A percentile compares a stretch with the other conserved stretches of the same genome.
Evolutionary conservation across 2,113 vertebrate genomes (phyloP).

Genomic region (Formicarius rufipectus): DNA sequence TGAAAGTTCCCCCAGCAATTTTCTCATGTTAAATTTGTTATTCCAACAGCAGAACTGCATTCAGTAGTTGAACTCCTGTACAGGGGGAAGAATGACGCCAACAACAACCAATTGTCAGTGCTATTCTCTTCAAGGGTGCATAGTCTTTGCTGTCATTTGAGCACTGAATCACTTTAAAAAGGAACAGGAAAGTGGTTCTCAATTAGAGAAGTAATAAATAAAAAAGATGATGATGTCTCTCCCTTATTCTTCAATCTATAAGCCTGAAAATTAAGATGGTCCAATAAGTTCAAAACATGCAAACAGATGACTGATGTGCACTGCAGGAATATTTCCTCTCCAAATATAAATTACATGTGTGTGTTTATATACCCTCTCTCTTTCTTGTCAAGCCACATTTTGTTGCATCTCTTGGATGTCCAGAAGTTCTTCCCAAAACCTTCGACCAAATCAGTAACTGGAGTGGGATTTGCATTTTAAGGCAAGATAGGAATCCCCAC

Average conservation of each 20-base stretch:
- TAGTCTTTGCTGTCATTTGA: not conserved
- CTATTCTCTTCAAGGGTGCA: not conserved
- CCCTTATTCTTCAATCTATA: not conserved
- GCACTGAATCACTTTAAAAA: not conserved
- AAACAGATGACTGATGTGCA: not conserved
- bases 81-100: not conserved
- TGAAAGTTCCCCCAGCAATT: not conserved
- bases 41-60: not conserved
- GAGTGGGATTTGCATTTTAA: not conserved
- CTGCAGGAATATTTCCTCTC: not conserved
- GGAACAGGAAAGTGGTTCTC: not conserved
- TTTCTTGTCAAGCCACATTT: not conserved
- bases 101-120: not conserved
- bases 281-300: not conserved
- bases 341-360: not conserved
- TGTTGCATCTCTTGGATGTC: not conserved
- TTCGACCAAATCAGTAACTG: not conserved
- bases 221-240: not conserved
- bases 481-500: not conserved
- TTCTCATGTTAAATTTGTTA: conserved; percentile 22
- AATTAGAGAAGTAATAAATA: not conserved
- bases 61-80: not conserved
- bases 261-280: not conserved
- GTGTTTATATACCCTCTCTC: not conserved
- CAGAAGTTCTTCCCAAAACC: not conserved